These are phyloP conservation scores for Pyralis farinalis DNA, from an alignment of 2,888 invertebrate species.

Conservation along the genomic window DNA sequence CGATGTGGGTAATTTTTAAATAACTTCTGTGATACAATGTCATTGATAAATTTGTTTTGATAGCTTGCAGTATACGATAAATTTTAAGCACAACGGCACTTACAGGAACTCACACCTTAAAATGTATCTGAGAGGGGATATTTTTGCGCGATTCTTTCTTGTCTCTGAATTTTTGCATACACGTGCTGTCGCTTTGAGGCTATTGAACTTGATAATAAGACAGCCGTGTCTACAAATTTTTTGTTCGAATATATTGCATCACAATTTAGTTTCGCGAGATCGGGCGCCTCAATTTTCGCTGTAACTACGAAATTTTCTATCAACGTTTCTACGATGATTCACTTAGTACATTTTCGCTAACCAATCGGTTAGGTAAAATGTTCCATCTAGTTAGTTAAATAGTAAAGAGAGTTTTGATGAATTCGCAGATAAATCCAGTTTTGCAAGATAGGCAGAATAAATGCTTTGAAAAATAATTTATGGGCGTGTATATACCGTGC, in stretches of 20 bases:
- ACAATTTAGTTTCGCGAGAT: constrained; percentile 50
- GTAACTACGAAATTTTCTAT: constrained; percentile 7
- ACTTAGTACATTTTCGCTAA: constrained; percentile 20
- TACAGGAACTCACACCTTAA: constrained; percentile 68
- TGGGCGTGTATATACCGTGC: constrained; percentile 59
- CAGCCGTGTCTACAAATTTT: constrained; percentile 63
- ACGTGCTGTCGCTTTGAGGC: constrained; percentile 73
- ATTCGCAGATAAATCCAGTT: constrained; percentile 51
- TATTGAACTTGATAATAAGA: constrained; percentile 80
- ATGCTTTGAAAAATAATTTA: constrained; percentile 47
- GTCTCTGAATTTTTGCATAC: constrained; percentile 70
- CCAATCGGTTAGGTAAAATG: background rate
- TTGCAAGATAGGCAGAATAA: constrained; percentile 32
- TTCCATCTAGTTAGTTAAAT: constrained; percentile 16
- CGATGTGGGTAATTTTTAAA: constrained; percentile 40
- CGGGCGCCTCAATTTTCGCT: constrained; percentile 32
- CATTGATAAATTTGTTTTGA: constrained; percentile 73
- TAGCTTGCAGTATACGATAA: constrained; percentile 62
- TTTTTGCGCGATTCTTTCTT: constrained; percentile 53
- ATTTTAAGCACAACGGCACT: constrained; percentile 43
- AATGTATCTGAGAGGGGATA: constrained; percentile 44
- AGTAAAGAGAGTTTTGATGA: constrained; percentile 34
- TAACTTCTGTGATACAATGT: constrained; percentile 47
- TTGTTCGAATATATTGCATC: constrained; percentile 65
- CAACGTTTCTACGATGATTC: constrained; percentile 36